Percentiles rank a stretch among this genome's conserved stretches.
Evolutionary conservation across 2,113 vertebrate genomes (phyloP).

Genomic region (Charina bottae): DNA sequence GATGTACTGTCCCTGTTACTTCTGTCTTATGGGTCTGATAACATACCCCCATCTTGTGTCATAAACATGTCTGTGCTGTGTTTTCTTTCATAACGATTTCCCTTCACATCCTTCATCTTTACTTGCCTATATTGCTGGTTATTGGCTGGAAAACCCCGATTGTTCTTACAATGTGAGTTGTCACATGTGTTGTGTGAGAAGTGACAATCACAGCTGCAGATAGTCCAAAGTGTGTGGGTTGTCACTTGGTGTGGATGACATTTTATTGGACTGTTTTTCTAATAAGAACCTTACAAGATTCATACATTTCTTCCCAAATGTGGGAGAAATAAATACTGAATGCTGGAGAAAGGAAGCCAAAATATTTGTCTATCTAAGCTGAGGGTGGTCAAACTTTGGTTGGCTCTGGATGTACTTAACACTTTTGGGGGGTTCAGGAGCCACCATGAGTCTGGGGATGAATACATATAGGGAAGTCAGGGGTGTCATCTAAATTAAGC

Average conservation of each 20-base stretch:
- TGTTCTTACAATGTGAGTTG: neutral
- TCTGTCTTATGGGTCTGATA: neutral
- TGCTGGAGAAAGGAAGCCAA: neutral
- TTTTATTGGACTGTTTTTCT: neutral
- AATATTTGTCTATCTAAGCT: neutral
- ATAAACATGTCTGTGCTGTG: neutral
- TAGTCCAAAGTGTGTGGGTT: neutral
- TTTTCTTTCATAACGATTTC: neutral
- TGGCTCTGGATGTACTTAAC: neutral
- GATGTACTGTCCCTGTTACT: neutral
- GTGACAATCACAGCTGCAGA: neutral
- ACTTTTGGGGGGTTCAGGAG: neutral
- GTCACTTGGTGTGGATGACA: neutral
- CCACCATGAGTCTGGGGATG: neutral
- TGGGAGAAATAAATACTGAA: neutral
- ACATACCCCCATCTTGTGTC: neutral
- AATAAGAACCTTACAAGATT: neutral
- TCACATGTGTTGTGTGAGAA: neutral
- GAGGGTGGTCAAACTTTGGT: neutral
- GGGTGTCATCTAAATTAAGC: neutral
- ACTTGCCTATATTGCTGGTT: neutral
- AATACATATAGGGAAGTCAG: neutral
- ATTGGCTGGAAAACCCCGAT: neutral
- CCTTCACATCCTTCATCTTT: neutral
- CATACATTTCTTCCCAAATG: neutral